Base-by-base conservation (phyloP, 2,888 invertebrate species). In the Watsonalla cultraria region DNA sequence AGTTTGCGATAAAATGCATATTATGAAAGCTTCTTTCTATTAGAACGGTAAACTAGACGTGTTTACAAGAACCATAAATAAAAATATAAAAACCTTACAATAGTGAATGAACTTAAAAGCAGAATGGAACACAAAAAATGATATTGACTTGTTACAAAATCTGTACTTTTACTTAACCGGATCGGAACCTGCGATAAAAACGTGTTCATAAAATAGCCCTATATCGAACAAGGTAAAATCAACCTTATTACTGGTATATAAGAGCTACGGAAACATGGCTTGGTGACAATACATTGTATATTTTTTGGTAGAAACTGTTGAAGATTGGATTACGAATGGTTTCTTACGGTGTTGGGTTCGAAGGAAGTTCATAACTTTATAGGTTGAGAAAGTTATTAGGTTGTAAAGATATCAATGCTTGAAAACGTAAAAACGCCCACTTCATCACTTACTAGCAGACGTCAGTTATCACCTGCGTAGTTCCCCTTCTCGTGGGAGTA, bases 151-250 rank as follows among this genome's bases (percentile, higher is more conserved):
- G 37, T 49, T 37, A 49, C 49, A 37, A 39, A 49, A 39, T 49
- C 37, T 8, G 15, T 49, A 49, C 49, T 49, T 48, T 49, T 49
- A 49, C 37, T 37, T 39, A 49, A 37, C 48, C 48, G 48, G 48
- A 37, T 48, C 37, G 35, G 15, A 37, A 37, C 11, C 15, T 13
- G 14, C 15, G 15, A 49, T 37, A 49, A 49, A 42, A 42, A 42
- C 42, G 11, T 14, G 37, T 49, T 14, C 37, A 49, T 37, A 49
- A 37, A 37, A 35, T 9, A 39, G 15, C 35, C 14, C 14, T 37
- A 48, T 35, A 7, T 33, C 0, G 2, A 34, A n/a, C 14, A 35
- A 34, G 13, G 14, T 6, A 37, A 15, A 39, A 37, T 49, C 14
- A 6, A 37, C 49, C 37, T 49, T 49, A 49, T 37, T 6, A 8